phyloP scores from a whole-genome alignment of 2,888 invertebrate species.

The Antheraea yamamai region DNA sequence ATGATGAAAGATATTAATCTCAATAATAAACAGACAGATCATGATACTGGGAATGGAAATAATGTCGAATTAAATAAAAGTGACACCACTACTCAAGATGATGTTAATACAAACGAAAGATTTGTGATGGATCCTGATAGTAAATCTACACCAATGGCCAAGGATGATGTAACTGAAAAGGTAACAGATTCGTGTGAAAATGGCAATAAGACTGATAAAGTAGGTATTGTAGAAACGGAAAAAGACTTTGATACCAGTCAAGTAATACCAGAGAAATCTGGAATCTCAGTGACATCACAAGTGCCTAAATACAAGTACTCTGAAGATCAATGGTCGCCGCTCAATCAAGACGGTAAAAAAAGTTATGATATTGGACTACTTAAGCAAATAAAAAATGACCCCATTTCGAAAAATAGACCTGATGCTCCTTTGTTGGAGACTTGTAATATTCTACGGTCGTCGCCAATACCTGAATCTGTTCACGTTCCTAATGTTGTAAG shows the following conservation, averaged over 20 bases:
- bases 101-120: constrained; percentile 73
- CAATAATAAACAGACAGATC: constrained; percentile 69
- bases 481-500: constrained; percentile 61
- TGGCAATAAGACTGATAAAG: constrained; percentile 79
- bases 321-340: constrained; percentile 93
- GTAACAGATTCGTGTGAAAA: constrained; percentile 69
- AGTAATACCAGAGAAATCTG: constrained; percentile 27
- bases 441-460: constrained; percentile 80
- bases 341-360: constrained; percentile 90
- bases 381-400: constrained; percentile 87
- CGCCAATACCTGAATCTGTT: constrained; percentile 67
- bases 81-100: constrained; percentile 60
- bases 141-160: constrained; percentile 61
- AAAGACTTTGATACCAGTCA: constrained; percentile 33
- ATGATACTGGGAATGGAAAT: constrained; percentile 73
- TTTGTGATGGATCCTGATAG: constrained; percentile 67
- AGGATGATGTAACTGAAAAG: constrained; percentile 47
- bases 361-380: constrained; percentile 92
- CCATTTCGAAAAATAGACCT: constrained; percentile 88
- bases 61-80: constrained; percentile 55
- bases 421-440: constrained; percentile 84
- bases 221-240: constrained; percentile 62
- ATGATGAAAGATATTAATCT: constrained; percentile 78
- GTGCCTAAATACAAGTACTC: constrained; percentile 73
- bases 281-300: constrained; percentile 33